Evolutionary conservation across 2,113 vertebrate species (phyloP), one percentile per base, ranked within the genome.

Genomic region (Eleginops maclovinus): DNA sequence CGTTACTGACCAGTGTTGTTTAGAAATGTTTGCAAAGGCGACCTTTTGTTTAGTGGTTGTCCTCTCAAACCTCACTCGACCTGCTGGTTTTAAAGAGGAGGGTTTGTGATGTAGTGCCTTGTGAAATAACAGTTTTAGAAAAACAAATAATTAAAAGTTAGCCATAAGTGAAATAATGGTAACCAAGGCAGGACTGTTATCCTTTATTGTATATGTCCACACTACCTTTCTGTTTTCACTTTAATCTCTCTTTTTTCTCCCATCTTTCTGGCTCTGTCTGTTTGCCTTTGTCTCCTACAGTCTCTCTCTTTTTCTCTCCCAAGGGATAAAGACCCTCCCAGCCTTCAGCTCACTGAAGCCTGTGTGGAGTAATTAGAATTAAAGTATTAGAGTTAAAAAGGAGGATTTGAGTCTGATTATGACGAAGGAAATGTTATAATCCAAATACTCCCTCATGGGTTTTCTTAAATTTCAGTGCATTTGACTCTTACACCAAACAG

Each of bases 381-480:
- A 91, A 91, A 91, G 89, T 82, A 86, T 92, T 91, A 91, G 72
- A 86, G 79, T 87, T 91, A 81, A 88, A 93, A 84, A 72, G 86
- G 79, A 84, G 87, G 88, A 90, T 90, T 91, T 88, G 68, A 68
- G 84, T 64, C 68, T 85, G 85, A 88, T 91, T 88, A 86, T 64
- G 75, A 88, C 83, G 73, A 87, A 83, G 79, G 80, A 68, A 84
- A 83, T 82, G 88, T 56, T 81, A 77, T 88, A 87, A 90, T 90
- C 84, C 88, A 86, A 88, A 84, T 61, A 75, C 55, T 86, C 79
- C 75, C 75, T 63, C 9, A 11, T 59, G 83, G 82, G 69, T 65
- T 85, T 88, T 66, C 49, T 77, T 61, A 62, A 47, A 76, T 46
- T 43, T 75, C 24, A 59, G 22, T 47, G 61, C 56, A 69, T 51